These are phyloP conservation scores for Embiotoca jacksoni DNA, from an alignment of 2,113 vertebrate species.

Conservation along the genomic window DNA sequence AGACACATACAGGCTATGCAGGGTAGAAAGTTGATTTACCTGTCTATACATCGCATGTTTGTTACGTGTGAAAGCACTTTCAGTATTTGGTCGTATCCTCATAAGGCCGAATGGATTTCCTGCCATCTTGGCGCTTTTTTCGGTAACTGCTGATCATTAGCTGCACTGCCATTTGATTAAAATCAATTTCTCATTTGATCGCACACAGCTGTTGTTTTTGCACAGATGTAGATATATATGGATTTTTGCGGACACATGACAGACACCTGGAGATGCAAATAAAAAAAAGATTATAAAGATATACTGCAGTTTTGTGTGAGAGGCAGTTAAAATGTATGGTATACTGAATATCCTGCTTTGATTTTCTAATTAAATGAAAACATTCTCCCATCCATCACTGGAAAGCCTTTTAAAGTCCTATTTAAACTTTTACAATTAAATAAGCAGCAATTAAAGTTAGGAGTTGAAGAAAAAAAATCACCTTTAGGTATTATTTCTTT, in stretches of 20 bases:
- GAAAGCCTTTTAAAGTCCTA: not conserved
- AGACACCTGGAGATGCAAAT: not conserved
- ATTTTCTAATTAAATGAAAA: constrained; percentile 31
- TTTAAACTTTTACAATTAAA: not conserved
- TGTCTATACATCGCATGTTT: not conserved
- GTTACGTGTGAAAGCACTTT: not conserved
- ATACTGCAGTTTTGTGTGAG: not conserved
- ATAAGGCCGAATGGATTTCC: constrained; percentile 59
- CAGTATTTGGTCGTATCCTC: not conserved
- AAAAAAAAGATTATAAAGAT: constrained; percentile 25
- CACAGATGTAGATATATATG: not conserved
- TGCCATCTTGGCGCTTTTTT: constrained; percentile 41
- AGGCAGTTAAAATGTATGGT: not conserved
- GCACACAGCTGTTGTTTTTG: constrained; percentile 20
- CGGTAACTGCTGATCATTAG: constrained; percentile 55
- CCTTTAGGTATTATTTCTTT: not conserved
- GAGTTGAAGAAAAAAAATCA: not conserved
- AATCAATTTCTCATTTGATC: constrained; percentile 58
- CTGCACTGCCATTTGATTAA: constrained; percentile 39
- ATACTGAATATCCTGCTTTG: constrained; percentile 13
- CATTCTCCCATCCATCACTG: not conserved
- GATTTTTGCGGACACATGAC: not conserved
- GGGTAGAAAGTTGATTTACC: constrained; percentile 14
- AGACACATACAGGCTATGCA: not conserved
- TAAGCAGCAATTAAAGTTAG: not conserved